Percentiles rank a stretch among this genome's conserved stretches.
Evolutionary conservation across 2,797 vertebrate species (phyloP).

Genomic region (Champsocephalus gunnari): DNA sequence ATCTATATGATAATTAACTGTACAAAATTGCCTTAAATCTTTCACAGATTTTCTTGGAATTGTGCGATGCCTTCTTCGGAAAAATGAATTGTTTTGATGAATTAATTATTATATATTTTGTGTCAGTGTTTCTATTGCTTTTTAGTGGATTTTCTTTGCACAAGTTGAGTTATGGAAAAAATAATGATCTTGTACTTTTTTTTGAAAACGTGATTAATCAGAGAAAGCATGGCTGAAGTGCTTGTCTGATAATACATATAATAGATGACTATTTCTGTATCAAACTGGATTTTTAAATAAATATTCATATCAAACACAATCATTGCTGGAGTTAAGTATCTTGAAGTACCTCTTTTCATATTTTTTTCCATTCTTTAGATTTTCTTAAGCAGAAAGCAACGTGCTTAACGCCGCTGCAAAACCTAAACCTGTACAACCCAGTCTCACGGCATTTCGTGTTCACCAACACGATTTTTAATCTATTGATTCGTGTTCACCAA

Average conservation of each 20-base stretch:
- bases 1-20: constrained; percentile 81
- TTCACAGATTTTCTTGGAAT: constrained; percentile 93
- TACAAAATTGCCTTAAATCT: constrained; percentile 99
- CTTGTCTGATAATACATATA: constrained; percentile 86
- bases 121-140: constrained; percentile 90
- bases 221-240: constrained; percentile 86
- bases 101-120: constrained; percentile 86
- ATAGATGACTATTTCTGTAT: constrained; percentile 92
- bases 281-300: constrained; percentile 93
- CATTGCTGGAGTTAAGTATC: background rate
- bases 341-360: background rate
- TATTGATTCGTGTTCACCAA: no score
- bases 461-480: no score
- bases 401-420: background rate
- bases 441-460: no score
- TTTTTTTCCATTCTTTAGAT: background rate
- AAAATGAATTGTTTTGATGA: constrained; percentile 77
- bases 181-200: constrained; percentile 84
- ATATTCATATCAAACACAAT: constrained; percentile 86
- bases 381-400: background rate
- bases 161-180: constrained; percentile 74
- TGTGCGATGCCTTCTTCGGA: constrained; percentile 95
- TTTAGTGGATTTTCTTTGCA: constrained; percentile 88
- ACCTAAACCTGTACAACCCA: background rate
- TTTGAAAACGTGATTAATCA: constrained; percentile 84